Evolutionary conservation across 2,888 invertebrate genomes (phyloP), one percentile per base, ranked within the genome.

Genomic region (Nymphalis c-album): DNA sequence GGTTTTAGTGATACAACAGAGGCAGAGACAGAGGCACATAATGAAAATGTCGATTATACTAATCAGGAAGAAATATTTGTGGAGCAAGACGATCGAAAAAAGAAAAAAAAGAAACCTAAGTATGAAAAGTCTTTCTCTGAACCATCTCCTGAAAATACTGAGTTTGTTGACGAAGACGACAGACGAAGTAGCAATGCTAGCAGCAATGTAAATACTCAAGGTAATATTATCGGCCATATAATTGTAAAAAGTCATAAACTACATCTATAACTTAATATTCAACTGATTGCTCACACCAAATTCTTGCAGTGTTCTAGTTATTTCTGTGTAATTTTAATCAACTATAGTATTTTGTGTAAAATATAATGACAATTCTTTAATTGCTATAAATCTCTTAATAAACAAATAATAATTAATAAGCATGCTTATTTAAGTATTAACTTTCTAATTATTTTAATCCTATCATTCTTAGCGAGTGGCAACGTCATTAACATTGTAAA

Each of bases 401-500:
- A 31, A 31, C 6, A 31, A 31, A 31, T 31, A 31, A 31, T 31
- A 31, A 31, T 31, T 31, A 31, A 31, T 40, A 13, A 40, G 40
- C 13, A 40, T 13, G 13, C 17, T 17, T 48, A 48, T 48, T 17
- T n/a, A 48, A n/a, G 7, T 48, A 18, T 5, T 48, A 48, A n/a
- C 0, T n/a, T n/a, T n/a, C 18, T 48, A 48, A 48, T n/a, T n/a
- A 48, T 16, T 18, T 48, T 3, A 48, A n/a, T 48, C n/a, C 13
- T 2, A 70, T 72, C 16, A 61, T 50, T 69, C 68, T 22, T 80
- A 93, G 93, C 93, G 10, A 82, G 85, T 61, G 93, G 93, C 2
- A 88, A 86, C 80, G 93, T 93, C 3, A 90, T 93, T 58, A 93
- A 92, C 73, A 90, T 93, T 73, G 84, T 92, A 0, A 90, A 91